phyloP scores from a whole-genome alignment of 2,113 vertebrate species.

The Tachuris rubrigastra region DNA sequence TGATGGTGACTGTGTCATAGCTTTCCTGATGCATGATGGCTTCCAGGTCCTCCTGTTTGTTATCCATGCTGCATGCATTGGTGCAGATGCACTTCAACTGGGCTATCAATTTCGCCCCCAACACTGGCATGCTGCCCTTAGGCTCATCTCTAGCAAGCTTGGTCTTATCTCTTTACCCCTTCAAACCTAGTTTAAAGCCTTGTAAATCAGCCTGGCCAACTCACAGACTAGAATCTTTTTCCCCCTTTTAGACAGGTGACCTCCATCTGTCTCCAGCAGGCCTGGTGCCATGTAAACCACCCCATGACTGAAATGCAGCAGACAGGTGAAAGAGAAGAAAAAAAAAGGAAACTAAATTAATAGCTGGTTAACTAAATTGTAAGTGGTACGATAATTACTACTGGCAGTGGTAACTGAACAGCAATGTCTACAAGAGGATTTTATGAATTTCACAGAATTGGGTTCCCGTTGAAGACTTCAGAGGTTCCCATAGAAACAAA shows the following conservation, averaged over 20 bases:
- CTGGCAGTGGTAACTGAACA: not conserved
- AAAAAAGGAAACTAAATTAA: not conserved
- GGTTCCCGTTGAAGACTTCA: not conserved
- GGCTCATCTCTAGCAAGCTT: not conserved
- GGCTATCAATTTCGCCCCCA: not conserved
- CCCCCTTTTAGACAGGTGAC: not conserved
- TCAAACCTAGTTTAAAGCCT: not conserved
- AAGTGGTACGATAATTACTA: not conserved
- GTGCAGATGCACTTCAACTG: not conserved
- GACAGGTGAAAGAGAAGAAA: not conserved
- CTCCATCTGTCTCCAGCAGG: not conserved
- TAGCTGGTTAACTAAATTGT: not conserved
- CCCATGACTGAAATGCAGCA: not conserved
- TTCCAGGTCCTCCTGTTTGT: not conserved
- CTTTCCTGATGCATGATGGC: not conserved
- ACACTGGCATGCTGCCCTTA: no score
- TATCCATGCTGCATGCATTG: no score
- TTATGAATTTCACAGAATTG: not conserved
- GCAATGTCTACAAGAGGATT: not conserved
- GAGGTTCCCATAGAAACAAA: conserved; percentile 35
- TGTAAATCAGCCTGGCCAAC: not conserved
- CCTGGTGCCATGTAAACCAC: not conserved
- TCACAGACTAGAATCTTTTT: not conserved
- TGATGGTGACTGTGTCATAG: not conserved
- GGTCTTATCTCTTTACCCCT: not conserved